Base-by-base conservation (phyloP, 2,113 vertebrate species). In the Phalacrocorax carbo region DNA sequence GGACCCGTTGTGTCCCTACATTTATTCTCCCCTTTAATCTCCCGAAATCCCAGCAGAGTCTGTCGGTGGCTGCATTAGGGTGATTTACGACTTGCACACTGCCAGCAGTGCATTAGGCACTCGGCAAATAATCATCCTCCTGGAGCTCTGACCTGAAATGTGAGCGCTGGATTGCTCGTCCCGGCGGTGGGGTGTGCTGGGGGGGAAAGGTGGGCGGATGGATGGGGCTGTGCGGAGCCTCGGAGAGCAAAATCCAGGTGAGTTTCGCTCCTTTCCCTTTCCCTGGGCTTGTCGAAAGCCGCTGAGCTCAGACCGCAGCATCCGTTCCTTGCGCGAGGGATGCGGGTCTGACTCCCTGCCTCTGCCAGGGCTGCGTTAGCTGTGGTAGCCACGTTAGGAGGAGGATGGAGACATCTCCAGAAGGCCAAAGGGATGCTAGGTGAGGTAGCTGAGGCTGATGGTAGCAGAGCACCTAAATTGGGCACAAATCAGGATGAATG, bases 141-240 rank as follows among this genome's bases (percentile, higher is more conserved):
- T 11, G 52, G 52, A 80, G 79, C 1, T 7, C 12, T 2, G 10
- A 58, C 68, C 65, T 60, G 44, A 62, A 94, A 40, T 3, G 13
- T 3, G 64, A 84, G 73, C 7, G 0, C 66, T 26, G 91, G 21
- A 5, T n/a, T 29, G n/a, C 75, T 81, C 30, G 25, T 73, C 46
- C 64, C 0, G 0, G 4, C 1, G 0, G 4, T 8, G 51, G 36
- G 70, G 6, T 10, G 78, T 20, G 55, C 54, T 12, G 26, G n/a
- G 38, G 44, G 29, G 32, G 5, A 13, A 38, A 62, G 48, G 44
- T n/a, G 36, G 62, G 40, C 1, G 5, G 15, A 10, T 18, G 83
- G 29, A 71, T 17, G 55, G 32, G 30, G 60, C 86, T 58, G 36
- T 36, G 58, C 40, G 32, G 44, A 83, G 54, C 46, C 49, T 32